Percentiles rank a stretch among this genome's conserved stretches.
phyloP scores from a whole-genome alignment of 2,113 vertebrate genomes.

The Mormyrus lacerda region DNA sequence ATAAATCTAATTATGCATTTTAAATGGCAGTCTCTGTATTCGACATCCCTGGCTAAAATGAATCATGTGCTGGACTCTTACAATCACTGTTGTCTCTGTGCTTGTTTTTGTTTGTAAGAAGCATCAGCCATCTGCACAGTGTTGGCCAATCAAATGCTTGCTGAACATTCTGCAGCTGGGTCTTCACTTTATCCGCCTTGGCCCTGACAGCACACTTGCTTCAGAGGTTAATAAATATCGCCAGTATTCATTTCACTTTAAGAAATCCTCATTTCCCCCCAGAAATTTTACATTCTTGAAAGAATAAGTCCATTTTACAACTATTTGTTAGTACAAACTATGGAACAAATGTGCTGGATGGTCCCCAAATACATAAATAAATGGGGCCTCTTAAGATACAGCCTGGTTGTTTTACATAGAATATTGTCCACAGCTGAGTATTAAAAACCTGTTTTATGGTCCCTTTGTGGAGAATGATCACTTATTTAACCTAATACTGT shows the following conservation, averaged over 20 bases:
- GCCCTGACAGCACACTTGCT: background rate
- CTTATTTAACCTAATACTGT: background rate
- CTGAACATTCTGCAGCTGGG: background rate
- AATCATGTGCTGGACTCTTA: background rate
- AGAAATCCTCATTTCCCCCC: background rate
- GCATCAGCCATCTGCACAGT: constrained; percentile 26
- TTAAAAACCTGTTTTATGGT: background rate
- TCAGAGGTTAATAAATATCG: background rate
- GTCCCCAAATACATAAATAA: background rate
- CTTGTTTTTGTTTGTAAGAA: constrained; percentile 31
- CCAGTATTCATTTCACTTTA: background rate
- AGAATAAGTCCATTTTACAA: constrained; percentile 8
- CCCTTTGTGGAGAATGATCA: background rate
- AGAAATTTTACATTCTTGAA: background rate
- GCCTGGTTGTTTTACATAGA: background rate
- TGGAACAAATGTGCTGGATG: constrained; percentile 16
- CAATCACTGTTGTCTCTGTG: background rate
- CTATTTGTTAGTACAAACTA: background rate
- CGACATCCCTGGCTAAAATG: background rate
- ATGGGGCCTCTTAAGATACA: background rate
- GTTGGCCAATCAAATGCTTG: constrained; percentile 15
- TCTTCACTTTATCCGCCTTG: background rate
- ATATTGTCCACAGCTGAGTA: background rate
- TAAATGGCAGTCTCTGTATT: background rate
- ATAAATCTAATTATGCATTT: background rate